Conservation (phyloP, 2,113 vertebrate genomes). For the Lampris incognitus region DNA sequence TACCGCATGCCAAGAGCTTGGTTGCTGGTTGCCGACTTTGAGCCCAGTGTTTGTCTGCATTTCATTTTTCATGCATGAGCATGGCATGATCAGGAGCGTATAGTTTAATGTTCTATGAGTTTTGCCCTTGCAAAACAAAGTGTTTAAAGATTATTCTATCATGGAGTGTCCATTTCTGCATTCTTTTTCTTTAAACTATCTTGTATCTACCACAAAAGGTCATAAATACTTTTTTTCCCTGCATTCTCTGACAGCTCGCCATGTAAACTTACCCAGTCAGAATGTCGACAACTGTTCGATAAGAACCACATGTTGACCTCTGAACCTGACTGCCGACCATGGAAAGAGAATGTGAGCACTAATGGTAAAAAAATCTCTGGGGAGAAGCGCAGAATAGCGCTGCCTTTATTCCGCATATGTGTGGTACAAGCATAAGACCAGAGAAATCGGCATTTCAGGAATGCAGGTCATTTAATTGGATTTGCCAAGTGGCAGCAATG, state of each 20-base stretch:
- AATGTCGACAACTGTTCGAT: not conserved
- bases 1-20: not conserved
- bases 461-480: conserved; percentile 8
- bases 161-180: too few species aligned
- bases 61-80: too few species aligned
- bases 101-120: too few species aligned
- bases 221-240: too few species aligned
- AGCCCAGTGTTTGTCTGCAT: too few species aligned
- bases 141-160: too few species aligned
- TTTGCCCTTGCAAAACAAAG: too few species aligned
- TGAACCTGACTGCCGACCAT: not conserved
- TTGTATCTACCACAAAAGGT: too few species aligned
- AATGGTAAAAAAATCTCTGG: not conserved
- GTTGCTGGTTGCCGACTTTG: too few species aligned
- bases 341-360: not conserved
- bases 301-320: not conserved
- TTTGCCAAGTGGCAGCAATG: not conserved
- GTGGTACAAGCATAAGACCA: not conserved
- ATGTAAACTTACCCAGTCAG: not conserved
- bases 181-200: too few species aligned
- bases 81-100: too few species aligned
- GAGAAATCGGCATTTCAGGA: not conserved
- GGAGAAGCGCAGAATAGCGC: not conserved
- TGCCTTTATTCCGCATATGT: not conserved
- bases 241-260: not conserved